Conservation (phyloP, 2,888 invertebrate species). For the Ichneumoninae sp. region DNA sequence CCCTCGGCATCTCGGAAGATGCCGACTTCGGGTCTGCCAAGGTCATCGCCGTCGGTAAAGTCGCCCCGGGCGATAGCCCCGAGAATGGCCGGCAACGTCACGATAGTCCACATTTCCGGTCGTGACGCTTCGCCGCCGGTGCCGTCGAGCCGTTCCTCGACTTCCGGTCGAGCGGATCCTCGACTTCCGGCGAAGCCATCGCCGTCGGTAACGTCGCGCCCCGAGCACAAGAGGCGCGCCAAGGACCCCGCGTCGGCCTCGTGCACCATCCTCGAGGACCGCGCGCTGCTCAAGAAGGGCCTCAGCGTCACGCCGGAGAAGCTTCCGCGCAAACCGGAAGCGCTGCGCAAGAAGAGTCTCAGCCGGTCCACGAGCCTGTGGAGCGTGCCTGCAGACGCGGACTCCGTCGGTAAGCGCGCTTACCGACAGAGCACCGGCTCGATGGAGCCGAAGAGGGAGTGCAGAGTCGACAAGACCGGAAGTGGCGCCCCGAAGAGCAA, state of each 20-base stretch:
- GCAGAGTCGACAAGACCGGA: slow-evolving; percentile 33
- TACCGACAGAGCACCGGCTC: slow-evolving; percentile 54
- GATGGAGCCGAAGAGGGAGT: slow-evolving; percentile 56
- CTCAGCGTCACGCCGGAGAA: slow-evolving; percentile 74
- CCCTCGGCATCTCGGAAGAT: slow-evolving; percentile 44
- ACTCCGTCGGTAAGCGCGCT: slow-evolving; percentile 48
- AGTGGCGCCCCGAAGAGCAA: slow-evolving; percentile 23
- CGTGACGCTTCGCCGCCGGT: slow-evolving; percentile 29
- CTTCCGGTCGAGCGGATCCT: not conserved
- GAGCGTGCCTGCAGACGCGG: slow-evolving; percentile 73
- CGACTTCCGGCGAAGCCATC: slow-evolving; percentile 2
- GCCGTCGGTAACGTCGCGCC: slow-evolving; percentile 52
- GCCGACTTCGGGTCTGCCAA: slow-evolving; percentile 35
- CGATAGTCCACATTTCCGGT: slow-evolving; percentile 70
- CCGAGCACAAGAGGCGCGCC: slow-evolving; percentile 65
- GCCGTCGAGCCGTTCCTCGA: slow-evolving; percentile 27
- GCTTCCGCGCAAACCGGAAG: slow-evolving; percentile 78
- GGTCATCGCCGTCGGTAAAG: slow-evolving; percentile 27
- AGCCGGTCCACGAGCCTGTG: slow-evolving; percentile 79
- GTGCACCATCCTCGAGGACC: slow-evolving; percentile 81
- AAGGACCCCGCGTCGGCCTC: slow-evolving; percentile 67
- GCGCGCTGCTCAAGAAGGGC: slow-evolving; percentile 80
- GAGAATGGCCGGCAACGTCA: slow-evolving; percentile 58
- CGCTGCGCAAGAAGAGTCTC: slow-evolving; percentile 74
- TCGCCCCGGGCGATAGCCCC: slow-evolving; percentile 42